A percentile compares a stretch with the other conserved stretches of the same genome.
Evolutionary conservation across 2,888 invertebrate genomes (phyloP).

Genomic region (Ornithoptera alexandrae): DNA sequence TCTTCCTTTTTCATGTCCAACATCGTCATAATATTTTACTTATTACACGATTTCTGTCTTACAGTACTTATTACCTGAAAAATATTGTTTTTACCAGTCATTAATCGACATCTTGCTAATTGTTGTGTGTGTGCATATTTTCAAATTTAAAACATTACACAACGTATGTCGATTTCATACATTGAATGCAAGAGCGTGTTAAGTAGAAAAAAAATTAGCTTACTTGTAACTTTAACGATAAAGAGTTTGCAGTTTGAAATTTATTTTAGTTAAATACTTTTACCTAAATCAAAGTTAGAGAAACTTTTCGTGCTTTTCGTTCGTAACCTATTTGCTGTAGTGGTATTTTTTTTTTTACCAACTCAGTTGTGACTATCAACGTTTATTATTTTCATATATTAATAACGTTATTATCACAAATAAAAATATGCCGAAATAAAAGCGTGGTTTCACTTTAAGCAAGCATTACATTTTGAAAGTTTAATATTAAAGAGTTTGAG

Average conservation of each 20-base stretch:
- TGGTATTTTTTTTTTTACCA: background rate
- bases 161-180: background rate
- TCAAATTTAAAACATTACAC: background rate
- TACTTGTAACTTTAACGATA: background rate
- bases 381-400: background rate
- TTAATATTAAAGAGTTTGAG: too few species aligned
- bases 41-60: background rate
- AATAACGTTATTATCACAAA: too few species aligned
- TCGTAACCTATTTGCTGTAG: background rate
- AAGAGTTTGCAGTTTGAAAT: background rate
- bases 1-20: slow-evolving; percentile 9
- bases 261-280: slow-evolving; percentile 1
- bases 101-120: background rate
- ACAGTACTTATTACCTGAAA: too few species aligned
- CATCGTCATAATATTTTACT: background rate
- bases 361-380: background rate
- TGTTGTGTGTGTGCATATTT: background rate
- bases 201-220: background rate
- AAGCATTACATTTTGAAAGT: too few species aligned
- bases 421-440: too few species aligned
- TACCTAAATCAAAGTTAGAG: background rate
- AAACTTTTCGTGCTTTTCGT: slow-evolving; percentile 3
- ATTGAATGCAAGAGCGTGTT: background rate
- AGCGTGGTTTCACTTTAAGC: too few species aligned
- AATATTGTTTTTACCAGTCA: too few species aligned